These are phyloP conservation scores for Limnephilus lunatus DNA, from an alignment of 2,888 invertebrate species.

Conservation along the genomic window DNA sequence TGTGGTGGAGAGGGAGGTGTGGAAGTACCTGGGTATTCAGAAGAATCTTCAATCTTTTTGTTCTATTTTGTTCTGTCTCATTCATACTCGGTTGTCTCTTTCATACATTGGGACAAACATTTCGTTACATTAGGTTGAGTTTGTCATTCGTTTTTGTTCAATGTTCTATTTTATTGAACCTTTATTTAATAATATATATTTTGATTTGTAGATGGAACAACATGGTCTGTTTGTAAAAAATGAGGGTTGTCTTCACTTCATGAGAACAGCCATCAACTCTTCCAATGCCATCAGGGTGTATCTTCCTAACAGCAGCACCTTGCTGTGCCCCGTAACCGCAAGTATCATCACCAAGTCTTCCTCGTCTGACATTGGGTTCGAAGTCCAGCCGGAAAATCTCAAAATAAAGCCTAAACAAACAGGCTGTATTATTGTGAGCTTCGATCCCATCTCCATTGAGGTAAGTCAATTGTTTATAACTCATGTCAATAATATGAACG, in stretches of 20 bases:
- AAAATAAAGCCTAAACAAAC: conserved; percentile 20
- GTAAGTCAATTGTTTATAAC: neutral
- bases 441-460: conserved; percentile 13
- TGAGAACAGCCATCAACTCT: conserved; percentile 24
- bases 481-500: too few relatives aligned
- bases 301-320: conserved; percentile 21
- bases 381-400: neutral
- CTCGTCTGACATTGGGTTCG: conserved; percentile 13
- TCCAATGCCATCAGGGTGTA: conserved; percentile 18
- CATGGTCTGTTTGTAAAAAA: conserved; percentile 34
- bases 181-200: neutral
- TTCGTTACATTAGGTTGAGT: too few relatives aligned
- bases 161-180: too few relatives aligned
- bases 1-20: too few relatives aligned
- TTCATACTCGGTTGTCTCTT: too few relatives aligned
- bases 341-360: neutral
- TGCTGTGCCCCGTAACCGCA: neutral
- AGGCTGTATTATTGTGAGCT: conserved; percentile 5
- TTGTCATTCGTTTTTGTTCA: too few relatives aligned
- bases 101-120: too few relatives aligned
- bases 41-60: too few relatives aligned
- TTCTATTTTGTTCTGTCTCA: too few relatives aligned
- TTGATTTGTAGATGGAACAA: conserved; percentile 43
- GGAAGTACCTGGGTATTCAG: too few relatives aligned
- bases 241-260: conserved; percentile 44